Evolutionary conservation across 2,113 vertebrate genomes (phyloP), one percentile per base, ranked within the genome.

Genomic region (Scortum barcoo): DNA sequence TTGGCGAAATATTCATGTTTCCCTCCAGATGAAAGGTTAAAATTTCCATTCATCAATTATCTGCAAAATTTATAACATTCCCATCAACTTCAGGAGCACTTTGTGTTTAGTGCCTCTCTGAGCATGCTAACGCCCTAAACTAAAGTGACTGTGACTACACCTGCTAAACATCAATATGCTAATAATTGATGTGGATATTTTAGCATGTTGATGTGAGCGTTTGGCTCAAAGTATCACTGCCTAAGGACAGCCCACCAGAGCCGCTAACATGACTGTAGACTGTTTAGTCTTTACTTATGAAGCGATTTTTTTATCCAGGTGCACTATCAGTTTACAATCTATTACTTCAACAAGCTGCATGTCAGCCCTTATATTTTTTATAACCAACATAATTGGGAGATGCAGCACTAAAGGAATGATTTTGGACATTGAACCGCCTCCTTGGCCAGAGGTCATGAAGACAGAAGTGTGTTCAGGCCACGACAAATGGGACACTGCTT

Each of bases 391-490:
- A 65, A 44, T 65, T 28, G 5, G 14, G 20, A 65, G 26, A 10
- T 48, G 17, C 28, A 46, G 20, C 16, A 62, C 17, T 36, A 13
- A 33, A 51, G 7, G 24, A 78, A 36, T 30, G 65, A 73, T 56
- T 73, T 5, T 4, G 86, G 51, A 65, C 40, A 70, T n/a, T 66
- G 2, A 75, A 28, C 36, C 33, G 20, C 14, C 69, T 76, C 36
- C 68, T 72, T 75, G 48, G 65, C 14, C n/a, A 24, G 58, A 70
- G 54, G 22, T 68, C 46, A 73, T 2, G 30, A 86, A 80, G 76
- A 73, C 72, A 67, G 13, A 40, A 67, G 53, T 69, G 22, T 80
- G 20, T 56, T 78, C 9, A 78, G 58, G 40, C 36, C 40, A 57
- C 3, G 10, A 42, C 67, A 76, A 51, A 57, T 40, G 56, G 50